Evolutionary conservation across 2,113 vertebrate genomes (phyloP).

Genomic region (Microtus ochrogaster): DNA sequence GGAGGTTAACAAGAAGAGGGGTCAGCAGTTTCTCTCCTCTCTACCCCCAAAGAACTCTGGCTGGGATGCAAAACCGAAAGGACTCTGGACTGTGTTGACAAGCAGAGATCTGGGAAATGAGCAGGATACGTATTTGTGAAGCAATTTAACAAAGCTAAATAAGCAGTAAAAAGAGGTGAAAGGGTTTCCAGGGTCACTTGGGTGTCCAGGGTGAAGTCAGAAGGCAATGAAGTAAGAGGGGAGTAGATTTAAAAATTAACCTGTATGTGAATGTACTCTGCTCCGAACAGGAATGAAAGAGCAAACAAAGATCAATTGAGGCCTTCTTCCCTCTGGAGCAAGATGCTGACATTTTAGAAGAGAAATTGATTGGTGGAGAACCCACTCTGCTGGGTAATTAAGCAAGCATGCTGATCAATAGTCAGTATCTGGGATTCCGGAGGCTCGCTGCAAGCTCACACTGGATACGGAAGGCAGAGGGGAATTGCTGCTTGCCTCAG

Average conservation of each 20-base stretch:
- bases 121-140: slow-evolving; percentile 64
- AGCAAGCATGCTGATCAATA: slow-evolving; percentile 66
- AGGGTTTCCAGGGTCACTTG: slow-evolving; percentile 48
- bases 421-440: slow-evolving; percentile 60
- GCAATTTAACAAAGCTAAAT: slow-evolving; percentile 54
- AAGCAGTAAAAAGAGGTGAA: slow-evolving; percentile 64
- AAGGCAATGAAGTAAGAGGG: slow-evolving; percentile 54
- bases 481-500: neutral
- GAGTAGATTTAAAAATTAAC: slow-evolving; percentile 82
- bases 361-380: slow-evolving; percentile 73
- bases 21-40: slow-evolving; percentile 12
- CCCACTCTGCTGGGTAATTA: slow-evolving; percentile 77
- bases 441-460: slow-evolving; percentile 44
- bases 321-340: slow-evolving; percentile 52
- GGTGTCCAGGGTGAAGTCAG: slow-evolving; percentile 62
- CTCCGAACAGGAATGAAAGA: slow-evolving; percentile 70
- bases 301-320: slow-evolving; percentile 77
- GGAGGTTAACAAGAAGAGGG: neutral
- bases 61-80: neutral
- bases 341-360: slow-evolving; percentile 66
- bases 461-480: neutral
- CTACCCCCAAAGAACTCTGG: slow-evolving; percentile 26
- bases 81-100: slow-evolving; percentile 57
- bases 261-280: slow-evolving; percentile 66
- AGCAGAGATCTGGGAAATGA: slow-evolving; percentile 51